Base-by-base conservation (phyloP, 2,888 invertebrate genomes). In the Helleia helle region DNA sequence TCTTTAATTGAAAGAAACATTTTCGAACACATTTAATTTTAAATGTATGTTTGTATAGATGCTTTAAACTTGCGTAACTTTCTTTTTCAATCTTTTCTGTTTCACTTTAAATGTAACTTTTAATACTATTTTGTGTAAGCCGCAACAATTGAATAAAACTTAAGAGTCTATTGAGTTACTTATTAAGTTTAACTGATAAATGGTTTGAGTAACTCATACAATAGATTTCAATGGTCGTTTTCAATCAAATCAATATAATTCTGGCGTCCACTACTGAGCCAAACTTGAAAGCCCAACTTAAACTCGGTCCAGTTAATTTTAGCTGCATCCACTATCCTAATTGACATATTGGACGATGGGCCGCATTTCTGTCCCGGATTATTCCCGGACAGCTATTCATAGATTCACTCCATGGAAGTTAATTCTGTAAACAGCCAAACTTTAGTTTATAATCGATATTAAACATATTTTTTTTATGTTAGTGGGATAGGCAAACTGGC, bases 241-340 rank as follows among this genome's bases (percentile, higher is more conserved):
- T 58, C 69, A 69, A 70, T 72, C 40, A 30, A 42, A 37, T 34
- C 43, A 43, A 40, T 43, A 40, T 27, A 34, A 47, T 44, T 47
- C 44, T 44, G 44, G 36, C 28, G 42, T 27, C 31, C 34, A 41
- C 39, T 28, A 14, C 18, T 8, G 22, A 11, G 34, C 11, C 18
- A 40, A 41, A 38, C 30, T 36, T 30, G 36, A 28, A 41, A 31
- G 39, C 41, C 41, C 36, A 44, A 44, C 42, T 49, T 44, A 42
- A 44, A 42, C 36, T 44, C 42, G 39, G 24, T 43, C 40, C 51
- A 49, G 55, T 62, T 51, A 54, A 38, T 38, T 38, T 38, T 50
- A 46, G 54, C 55, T 49, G 55, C 51, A 50, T 54, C 56, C 69
- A 67, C 70, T 72, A 71, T 63, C 60, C 60, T 73, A 74, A 76